Evolutionary conservation across 2,888 invertebrate species (phyloP), one percentile per base, ranked within the genome.

Genomic region (Pandemis cinnamomeana): DNA sequence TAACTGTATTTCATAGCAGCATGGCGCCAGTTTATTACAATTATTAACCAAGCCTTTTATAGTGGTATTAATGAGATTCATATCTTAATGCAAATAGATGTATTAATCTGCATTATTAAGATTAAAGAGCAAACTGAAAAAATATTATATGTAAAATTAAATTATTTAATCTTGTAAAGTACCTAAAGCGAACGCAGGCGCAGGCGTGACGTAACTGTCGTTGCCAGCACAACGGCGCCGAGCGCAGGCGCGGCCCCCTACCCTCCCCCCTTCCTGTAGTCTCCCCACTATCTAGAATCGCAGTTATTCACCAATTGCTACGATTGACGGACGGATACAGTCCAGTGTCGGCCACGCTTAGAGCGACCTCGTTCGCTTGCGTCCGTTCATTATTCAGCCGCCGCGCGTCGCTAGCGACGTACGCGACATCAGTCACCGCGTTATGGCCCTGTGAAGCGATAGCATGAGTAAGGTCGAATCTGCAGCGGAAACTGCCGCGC

Each of bases 351-450:
- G 89, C 85, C 87, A 87, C 82, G 76, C 73, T 89, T 83, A 97
- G 79, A 97, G 98, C 84, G 98, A 98, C 82, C 98, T 98, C 82
- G 97, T 97, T 80, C 97, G 93, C 97, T 82, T 98, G 92, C 97
- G 97, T 97, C 95, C 84, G 84, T 86, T 83, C 83, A 85, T 87
- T 87, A 87, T 87, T 88, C 85, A 79, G 82, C 82, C 87, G 89
- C 87, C 89, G 90, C 91, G 91, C 91, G 92, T 89, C 90, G 90
- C 85, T 84, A 84, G 86, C 91, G 91, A 86, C 91, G 90, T 91
- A 89, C 88, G 93, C 91, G 91, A 86, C 90, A 82, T 82, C 83
- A 84, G 84, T 90, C 85, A 83, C 82, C 89, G 88, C 89, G 92
- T 87, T 87, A 93, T 93, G 94, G 89, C 89, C 88, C 89, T 91